phyloP scores from a whole-genome alignment of 1,140 invertebrate genomes.

The Streblospio benedicti region DNA sequence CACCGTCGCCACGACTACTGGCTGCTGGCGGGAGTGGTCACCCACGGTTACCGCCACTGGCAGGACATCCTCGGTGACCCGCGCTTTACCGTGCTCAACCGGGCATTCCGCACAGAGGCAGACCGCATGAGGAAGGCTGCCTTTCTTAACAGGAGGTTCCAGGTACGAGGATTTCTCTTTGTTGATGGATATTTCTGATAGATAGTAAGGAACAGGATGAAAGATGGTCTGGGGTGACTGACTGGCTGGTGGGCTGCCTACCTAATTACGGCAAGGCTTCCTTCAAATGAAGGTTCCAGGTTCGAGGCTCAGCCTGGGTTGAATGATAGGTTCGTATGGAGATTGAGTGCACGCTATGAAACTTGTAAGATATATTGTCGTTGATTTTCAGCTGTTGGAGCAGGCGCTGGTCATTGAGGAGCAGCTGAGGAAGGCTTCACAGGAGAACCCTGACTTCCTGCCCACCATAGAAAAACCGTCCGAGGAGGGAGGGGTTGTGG shows the following conservation, averaged over 20 bases:
- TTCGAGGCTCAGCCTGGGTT: no score
- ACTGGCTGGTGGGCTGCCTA: not conserved
- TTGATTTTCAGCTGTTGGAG: slow-evolving; percentile 96
- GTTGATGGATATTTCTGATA: not conserved
- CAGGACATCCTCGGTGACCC: slow-evolving; percentile 98
- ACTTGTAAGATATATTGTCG: no score
- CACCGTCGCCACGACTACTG: slow-evolving; percentile 88
- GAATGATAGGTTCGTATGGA: no score
- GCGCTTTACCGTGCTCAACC: slow-evolving; percentile 95
- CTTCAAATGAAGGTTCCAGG: no score
- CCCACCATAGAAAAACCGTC: not conserved
- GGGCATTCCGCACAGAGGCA: slow-evolving; percentile 92
- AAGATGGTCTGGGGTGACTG: not conserved
- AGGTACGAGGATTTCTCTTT: slow-evolving; percentile 1
- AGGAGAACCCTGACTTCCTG: not conserved
- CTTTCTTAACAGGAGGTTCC: slow-evolving; percentile 16
- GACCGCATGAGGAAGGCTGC: slow-evolving; percentile 16
- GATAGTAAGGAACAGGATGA: not conserved
- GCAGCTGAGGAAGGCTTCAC: slow-evolving; percentile 87
- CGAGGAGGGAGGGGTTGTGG: not conserved
- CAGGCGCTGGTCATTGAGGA: slow-evolving; percentile 98
- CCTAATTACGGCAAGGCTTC: no score
- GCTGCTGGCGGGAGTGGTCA: slow-evolving; percentile 95
- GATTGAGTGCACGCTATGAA: no score
- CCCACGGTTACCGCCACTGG: slow-evolving; percentile 97